Percentiles rank a stretch among this genome's conserved stretches.
Evolutionary conservation across 2,888 invertebrate species (phyloP).

Genomic region (Euspilapteryx auroguttella): DNA sequence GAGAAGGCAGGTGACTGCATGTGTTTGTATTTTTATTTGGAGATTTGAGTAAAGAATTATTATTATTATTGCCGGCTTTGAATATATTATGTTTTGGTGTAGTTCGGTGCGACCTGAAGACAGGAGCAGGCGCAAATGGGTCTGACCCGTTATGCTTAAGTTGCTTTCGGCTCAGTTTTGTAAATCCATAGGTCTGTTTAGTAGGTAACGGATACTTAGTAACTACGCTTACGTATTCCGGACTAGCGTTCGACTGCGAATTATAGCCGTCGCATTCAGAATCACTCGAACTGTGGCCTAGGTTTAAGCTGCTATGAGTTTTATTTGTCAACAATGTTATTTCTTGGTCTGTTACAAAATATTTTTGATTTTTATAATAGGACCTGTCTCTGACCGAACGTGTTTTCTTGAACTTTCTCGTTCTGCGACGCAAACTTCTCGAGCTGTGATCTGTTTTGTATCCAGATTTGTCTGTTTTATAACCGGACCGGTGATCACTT

Average conservation of each 20-base stretch:
- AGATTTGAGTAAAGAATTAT: slow-evolving; percentile 40
- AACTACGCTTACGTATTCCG: slow-evolving; percentile 46
- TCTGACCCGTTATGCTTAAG: slow-evolving; percentile 36
- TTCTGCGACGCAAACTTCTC: slow-evolving; percentile 45
- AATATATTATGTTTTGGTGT: slow-evolving; percentile 46
- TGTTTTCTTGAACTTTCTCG: slow-evolving; percentile 50
- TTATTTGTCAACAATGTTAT: slow-evolving; percentile 58
- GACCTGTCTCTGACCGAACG: slow-evolving; percentile 51
- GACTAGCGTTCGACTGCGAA: slow-evolving; percentile 35
- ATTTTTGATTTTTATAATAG: slow-evolving; percentile 57
- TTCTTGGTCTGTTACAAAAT: slow-evolving; percentile 62
- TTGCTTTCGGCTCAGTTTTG: slow-evolving; percentile 36
- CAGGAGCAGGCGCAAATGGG: slow-evolving; percentile 53
- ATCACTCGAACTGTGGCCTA: slow-evolving; percentile 60
- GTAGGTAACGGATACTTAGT: slow-evolving; percentile 40
- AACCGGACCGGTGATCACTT: slow-evolving; percentile 63
- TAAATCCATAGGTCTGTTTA: slow-evolving; percentile 38
- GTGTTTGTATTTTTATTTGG: slow-evolving; percentile 27
- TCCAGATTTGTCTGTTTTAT: slow-evolving; percentile 64
- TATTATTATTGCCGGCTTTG: slow-evolving; percentile 42
- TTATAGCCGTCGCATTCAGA: slow-evolving; percentile 49
- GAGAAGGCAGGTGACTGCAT: slow-evolving; percentile 31
- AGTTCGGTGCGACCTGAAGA: slow-evolving; percentile 49
- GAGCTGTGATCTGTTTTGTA: slow-evolving; percentile 63
- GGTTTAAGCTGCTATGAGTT: slow-evolving; percentile 52